Percentiles rank a stretch among this genome's conserved stretches.
Evolutionary conservation across 2,888 invertebrate genomes (phyloP).

Genomic region (Allygus modestus): DNA sequence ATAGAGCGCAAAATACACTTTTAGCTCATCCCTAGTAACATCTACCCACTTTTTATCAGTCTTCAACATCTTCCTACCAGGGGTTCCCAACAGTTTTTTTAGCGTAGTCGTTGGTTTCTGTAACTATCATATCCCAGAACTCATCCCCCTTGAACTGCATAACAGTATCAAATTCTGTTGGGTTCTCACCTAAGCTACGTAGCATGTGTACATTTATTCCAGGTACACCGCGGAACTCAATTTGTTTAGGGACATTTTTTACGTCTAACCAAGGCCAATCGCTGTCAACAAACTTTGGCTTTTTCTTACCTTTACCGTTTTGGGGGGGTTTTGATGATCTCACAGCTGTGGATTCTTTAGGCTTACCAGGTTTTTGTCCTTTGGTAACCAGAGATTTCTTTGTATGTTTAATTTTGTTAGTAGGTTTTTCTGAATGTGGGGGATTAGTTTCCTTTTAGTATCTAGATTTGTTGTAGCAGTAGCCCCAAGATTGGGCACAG

Average conservation of each 20-base stretch:
- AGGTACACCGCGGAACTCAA: constrained; percentile 50
- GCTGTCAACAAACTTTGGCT: constrained; percentile 26
- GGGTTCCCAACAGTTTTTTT: constrained; percentile 4
- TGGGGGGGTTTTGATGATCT: not conserved
- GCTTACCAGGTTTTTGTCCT: constrained; percentile 19
- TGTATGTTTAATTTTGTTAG: not conserved
- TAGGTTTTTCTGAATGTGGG: not conserved
- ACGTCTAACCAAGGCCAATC: constrained; percentile 57
- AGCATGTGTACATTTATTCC: constrained; percentile 48
- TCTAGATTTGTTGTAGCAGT: not conserved
- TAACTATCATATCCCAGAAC: constrained; percentile 47
- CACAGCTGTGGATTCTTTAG: not conserved
- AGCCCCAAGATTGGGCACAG: not conserved
- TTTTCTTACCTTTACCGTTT: constrained; percentile 10
- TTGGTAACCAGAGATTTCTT: not conserved
- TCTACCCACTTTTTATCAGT: constrained; percentile 49
- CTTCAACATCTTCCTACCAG: constrained; percentile 24
- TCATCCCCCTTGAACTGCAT: constrained; percentile 53
- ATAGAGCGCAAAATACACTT: constrained; percentile 51
- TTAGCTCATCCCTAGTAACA: constrained; percentile 56
- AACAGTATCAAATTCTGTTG: constrained; percentile 39
- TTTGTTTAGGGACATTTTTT: constrained; percentile 39
- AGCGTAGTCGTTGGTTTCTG: constrained; percentile 46
- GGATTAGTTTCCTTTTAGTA: not conserved
- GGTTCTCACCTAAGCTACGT: constrained; percentile 38